Conservation (phyloP, 2,113 vertebrate genomes). For the Aepyceros melampus region DNA sequence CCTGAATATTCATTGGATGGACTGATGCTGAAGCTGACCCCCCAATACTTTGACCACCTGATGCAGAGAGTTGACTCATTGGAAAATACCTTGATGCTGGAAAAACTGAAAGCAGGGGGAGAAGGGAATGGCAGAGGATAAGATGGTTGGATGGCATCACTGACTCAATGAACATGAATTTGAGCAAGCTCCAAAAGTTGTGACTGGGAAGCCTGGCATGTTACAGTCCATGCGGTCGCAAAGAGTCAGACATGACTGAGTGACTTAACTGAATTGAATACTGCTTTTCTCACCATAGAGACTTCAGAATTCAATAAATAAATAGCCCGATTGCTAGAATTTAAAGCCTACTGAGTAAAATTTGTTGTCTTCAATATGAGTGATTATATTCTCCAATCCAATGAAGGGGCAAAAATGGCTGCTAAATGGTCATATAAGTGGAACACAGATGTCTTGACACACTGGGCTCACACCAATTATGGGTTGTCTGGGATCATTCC, state of each 20-base stretch:
- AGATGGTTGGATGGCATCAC: not conserved
- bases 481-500: not conserved
- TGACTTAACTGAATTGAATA: not conserved
- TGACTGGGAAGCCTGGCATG: not conserved
- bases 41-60: not conserved
- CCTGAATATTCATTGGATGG: not conserved
- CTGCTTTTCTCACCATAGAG: not conserved
- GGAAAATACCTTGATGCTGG: not conserved
- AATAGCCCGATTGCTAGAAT: not conserved
- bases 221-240: accelerated
- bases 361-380: not conserved
- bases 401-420: not conserved
- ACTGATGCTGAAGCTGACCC: not conserved
- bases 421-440: not conserved
- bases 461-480: not conserved
- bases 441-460: not conserved
- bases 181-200: not conserved
- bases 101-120: not conserved
- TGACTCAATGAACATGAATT: not conserved
- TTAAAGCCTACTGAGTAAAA: not conserved
- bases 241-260: not conserved
- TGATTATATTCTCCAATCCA: not conserved
- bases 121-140: not conserved
- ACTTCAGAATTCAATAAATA: not conserved
- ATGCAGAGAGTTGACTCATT: not conserved